A percentile compares a stretch with the other conserved stretches of the same genome.
Evolutionary conservation across 2,888 invertebrate species (phyloP).

Genomic region (Sinhomidia bicolor): DNA sequence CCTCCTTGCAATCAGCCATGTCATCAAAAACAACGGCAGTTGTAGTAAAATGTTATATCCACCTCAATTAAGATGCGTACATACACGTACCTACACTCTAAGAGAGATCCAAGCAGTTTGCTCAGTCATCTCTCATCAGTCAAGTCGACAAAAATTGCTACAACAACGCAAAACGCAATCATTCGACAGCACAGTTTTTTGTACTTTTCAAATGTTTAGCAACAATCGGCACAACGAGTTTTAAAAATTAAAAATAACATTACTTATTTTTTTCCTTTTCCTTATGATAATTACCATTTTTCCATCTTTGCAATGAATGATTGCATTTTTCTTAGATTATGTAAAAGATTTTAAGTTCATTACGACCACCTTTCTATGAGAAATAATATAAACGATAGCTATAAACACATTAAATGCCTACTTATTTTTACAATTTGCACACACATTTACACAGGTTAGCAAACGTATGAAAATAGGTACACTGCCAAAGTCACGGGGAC

Average conservation of each 20-base stretch:
- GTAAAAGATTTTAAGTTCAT: neutral
- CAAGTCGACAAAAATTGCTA: conserved; percentile 1
- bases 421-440: too few relatives aligned
- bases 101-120: neutral
- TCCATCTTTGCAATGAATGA: neutral
- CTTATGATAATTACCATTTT: neutral
- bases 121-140: neutral
- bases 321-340: neutral
- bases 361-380: too few relatives aligned
- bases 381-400: too few relatives aligned
- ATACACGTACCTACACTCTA: neutral
- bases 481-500: neutral
- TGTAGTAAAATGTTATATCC: conserved; percentile 9
- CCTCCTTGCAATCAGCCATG: neutral
- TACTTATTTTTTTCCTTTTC: neutral
- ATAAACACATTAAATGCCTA: too few relatives aligned
- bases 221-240: neutral
- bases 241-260: neutral
- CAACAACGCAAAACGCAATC: neutral
- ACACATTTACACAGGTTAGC: too few relatives aligned
- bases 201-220: neutral
- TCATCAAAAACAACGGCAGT: neutral
- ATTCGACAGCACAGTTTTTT: neutral
- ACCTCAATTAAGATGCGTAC: neutral
- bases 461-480: neutral